Conservation (phyloP, 2,888 invertebrate genomes). For the Anarsia innoxiella region DNA sequence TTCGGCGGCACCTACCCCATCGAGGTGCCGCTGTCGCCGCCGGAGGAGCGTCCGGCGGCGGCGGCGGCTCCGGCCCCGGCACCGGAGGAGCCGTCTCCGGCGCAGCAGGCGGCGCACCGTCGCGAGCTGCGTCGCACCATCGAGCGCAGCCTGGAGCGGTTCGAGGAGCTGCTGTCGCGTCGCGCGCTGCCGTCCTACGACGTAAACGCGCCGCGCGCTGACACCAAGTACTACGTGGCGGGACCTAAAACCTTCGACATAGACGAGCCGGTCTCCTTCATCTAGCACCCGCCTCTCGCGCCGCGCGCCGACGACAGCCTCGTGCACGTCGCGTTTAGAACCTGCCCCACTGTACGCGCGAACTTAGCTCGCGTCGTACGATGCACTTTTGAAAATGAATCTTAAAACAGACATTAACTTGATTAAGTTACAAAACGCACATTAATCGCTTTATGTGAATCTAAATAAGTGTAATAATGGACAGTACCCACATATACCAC, state of each 20-base stretch:
- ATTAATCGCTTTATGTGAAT: too few species aligned
- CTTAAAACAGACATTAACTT: too few species aligned
- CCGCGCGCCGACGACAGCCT: too few species aligned
- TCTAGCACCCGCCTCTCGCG: constrained; percentile 16
- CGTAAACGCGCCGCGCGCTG: constrained; percentile 66
- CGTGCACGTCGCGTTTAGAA: too few species aligned
- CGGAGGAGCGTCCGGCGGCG: constrained; percentile 17
- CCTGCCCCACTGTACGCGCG: too few species aligned
- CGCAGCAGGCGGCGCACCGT: constrained; percentile 23
- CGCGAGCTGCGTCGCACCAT: constrained; percentile 47
- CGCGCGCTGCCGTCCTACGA: constrained; percentile 51
- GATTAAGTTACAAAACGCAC: too few species aligned
- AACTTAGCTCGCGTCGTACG: too few species aligned
- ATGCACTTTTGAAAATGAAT: too few species aligned
- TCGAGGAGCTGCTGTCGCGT: constrained; percentile 50
- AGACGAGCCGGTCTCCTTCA: constrained; percentile 64
- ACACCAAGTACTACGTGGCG: constrained; percentile 45
- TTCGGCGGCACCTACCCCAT: constrained; percentile 93
- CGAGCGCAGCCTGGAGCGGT: constrained; percentile 64
- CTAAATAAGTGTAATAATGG: too few species aligned
- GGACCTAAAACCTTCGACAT: constrained; percentile 74
- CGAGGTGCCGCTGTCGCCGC: constrained; percentile 77
- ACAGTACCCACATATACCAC: constrained; percentile 1
- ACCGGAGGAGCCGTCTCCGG: constrained; percentile 18
- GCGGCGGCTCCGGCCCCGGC: constrained; percentile 14